Evolutionary conservation across 2,113 vertebrate species (phyloP), one percentile per base, ranked within the genome.

Genomic region (Eptesicus fuscus): DNA sequence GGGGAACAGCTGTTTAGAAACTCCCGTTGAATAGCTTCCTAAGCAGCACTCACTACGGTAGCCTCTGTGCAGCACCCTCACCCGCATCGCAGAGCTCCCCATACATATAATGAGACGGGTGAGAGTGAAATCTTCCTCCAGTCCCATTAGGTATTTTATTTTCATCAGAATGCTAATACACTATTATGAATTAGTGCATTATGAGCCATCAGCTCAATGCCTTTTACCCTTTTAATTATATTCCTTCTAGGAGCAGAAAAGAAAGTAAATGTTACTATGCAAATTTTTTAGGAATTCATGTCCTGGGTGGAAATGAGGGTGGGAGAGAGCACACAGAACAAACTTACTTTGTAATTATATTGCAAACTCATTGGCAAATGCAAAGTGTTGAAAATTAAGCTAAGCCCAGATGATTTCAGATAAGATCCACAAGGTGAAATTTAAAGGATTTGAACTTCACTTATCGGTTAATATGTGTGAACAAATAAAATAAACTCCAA

Each of bases 1-100:
- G 93, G 97, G 97, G 97, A 98, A 98, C 98, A 98, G 98, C 98
- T 98, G 98, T 98, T 96, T 98, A 97, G 97, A 98, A 98, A 96
- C 98, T 97, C 97, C 85, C 97, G 59, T 97, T 98, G 97, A 98
- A 98, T 96, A 97, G 97, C 96, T 98, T 97, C 96, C 97, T 97
- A 96, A 96, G 97, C 97, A 98, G 96, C 97, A 93, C 90, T 97
- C 97, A 90, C 94, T 96, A 85, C 40, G 96, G 97, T 97, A 90
- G 91, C 97, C 97, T 94, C 97, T 90, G 96, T 94, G 91, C 67
- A 79, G 93, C 88, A 9, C 95, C 91, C 30, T 76, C 73, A 90
- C 98, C 83, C 97, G 96, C 96, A 82, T 97, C 96, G 78, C 98
- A 94, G 91, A 93, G 83, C 95, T 97, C 88, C 40, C 96, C 40